Percentiles rank a stretch among this genome's conserved stretches.
These are phyloP conservation scores for Cheirogaleus major DNA, from an alignment of 2,797 vertebrate species.

Conservation along the genomic window DNA sequence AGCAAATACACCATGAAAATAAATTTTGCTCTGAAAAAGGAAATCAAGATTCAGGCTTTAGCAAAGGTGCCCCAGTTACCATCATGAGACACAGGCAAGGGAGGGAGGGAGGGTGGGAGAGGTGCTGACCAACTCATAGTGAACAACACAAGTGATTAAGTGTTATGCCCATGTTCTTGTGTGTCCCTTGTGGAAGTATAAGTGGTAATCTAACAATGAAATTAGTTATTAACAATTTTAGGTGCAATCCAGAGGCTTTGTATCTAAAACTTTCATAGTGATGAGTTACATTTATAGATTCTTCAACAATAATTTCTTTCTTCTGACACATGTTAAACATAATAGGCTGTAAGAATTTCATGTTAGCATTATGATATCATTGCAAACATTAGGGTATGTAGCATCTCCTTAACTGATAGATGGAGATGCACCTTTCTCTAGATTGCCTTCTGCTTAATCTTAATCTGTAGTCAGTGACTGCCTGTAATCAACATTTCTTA, in stretches of 20 bases:
- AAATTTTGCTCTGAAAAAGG: constrained; percentile 47
- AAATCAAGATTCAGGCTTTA: constrained; percentile 39
- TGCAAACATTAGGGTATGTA: constrained; percentile 2
- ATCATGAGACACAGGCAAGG: neutral
- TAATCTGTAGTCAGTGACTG: constrained; percentile 59
- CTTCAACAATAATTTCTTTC: constrained; percentile 2
- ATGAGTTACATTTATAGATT: neutral
- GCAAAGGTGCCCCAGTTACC: neutral
- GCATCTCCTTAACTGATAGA: neutral
- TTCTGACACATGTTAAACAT: neutral
- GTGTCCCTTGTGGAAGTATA: neutral
- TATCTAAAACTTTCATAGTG: constrained; percentile 17
- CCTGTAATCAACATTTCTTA: constrained; percentile 48
- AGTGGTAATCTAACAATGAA: constrained; percentile 5
- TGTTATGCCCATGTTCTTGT: neutral
- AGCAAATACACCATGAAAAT: constrained; percentile 45
- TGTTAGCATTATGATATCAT: neutral
- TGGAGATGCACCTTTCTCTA: neutral
- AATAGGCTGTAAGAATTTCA: constrained; percentile 30
- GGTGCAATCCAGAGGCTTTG: neutral
- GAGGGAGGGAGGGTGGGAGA: neutral
- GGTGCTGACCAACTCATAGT: neutral
- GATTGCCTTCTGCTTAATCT: neutral
- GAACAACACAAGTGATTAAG: neutral
- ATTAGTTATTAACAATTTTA: constrained; percentile 35